phyloP scores from a whole-genome alignment of 53 echinoderm and acorn worm species.

The Henricia sp. region DNA sequence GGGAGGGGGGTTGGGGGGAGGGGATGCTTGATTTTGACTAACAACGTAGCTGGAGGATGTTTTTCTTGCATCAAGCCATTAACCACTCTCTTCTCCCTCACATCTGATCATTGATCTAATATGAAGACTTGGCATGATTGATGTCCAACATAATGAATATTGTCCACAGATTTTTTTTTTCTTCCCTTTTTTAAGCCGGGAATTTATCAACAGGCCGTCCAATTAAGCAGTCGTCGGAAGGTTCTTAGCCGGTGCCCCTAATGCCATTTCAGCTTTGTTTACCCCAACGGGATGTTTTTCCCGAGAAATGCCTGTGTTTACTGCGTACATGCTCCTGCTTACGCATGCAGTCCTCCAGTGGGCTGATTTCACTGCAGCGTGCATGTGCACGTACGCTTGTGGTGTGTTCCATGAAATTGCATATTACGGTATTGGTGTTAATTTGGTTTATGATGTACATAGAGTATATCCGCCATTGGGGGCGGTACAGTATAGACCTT shows the following conservation, averaged over 20 bases:
- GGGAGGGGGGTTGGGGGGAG: neutral
- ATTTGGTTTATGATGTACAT: no score
- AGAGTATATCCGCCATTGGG: no score
- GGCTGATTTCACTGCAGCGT: no score
- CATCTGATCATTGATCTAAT: slow-evolving; percentile 1
- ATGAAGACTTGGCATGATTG: slow-evolving; percentile 22
- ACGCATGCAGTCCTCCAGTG: neutral
- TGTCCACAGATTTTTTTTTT: neutral
- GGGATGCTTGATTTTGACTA: neutral
- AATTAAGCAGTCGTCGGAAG: neutral
- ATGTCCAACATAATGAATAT: neutral
- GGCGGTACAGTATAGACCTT: no score
- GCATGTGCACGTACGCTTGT: no score
- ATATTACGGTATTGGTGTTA: no score
- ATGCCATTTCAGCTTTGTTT: neutral
- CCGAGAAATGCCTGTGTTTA: neutral
- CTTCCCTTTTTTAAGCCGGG: neutral
- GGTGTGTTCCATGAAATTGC: no score
- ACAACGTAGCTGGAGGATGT: neutral
- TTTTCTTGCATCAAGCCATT: neutral
- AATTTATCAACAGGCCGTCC: slow-evolving; percentile 30
- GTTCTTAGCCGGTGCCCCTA: neutral
- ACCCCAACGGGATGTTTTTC: neutral
- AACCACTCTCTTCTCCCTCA: neutral
- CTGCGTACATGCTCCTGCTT: no score